These are phyloP conservation scores for Carettochelys insculpta DNA, from an alignment of 2,113 vertebrate species.

Conservation along the genomic window DNA sequence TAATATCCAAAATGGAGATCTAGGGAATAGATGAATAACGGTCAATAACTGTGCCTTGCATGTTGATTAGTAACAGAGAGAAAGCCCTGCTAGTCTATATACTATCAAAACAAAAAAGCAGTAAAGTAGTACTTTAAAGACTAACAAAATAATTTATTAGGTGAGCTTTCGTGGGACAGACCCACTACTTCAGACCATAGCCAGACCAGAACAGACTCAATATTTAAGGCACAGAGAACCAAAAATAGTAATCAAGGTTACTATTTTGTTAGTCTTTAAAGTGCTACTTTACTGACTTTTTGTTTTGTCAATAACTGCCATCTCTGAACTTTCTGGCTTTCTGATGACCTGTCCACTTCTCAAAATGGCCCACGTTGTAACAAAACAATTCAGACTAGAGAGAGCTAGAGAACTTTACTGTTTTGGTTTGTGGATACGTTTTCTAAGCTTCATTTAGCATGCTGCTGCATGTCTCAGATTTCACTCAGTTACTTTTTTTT, in stretches of 20 bases:
- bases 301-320: background rate
- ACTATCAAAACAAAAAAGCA: no score
- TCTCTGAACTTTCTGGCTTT: background rate
- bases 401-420: background rate
- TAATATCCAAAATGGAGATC: background rate
- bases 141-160: no score
- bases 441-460: conserved; percentile 20
- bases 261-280: no score
- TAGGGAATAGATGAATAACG: background rate
- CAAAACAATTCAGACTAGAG: background rate
- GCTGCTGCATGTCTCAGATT: background rate
- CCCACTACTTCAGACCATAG: no score
- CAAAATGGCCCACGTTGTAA: background rate
- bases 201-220: no score
- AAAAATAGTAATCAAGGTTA: no score
- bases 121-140: no score
- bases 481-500: conserved; percentile 49
- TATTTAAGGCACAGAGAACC: no score
- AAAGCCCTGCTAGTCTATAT: no score
- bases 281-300: no score
- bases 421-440: conserved; percentile 29
- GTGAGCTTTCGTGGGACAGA: no score
- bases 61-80: no score
- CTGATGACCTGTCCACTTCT: background rate
- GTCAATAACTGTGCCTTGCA: background rate